These are phyloP conservation scores for Heterotilapia buettikoferi DNA, from an alignment of 2,113 vertebrate species.

Conservation along the genomic window DNA sequence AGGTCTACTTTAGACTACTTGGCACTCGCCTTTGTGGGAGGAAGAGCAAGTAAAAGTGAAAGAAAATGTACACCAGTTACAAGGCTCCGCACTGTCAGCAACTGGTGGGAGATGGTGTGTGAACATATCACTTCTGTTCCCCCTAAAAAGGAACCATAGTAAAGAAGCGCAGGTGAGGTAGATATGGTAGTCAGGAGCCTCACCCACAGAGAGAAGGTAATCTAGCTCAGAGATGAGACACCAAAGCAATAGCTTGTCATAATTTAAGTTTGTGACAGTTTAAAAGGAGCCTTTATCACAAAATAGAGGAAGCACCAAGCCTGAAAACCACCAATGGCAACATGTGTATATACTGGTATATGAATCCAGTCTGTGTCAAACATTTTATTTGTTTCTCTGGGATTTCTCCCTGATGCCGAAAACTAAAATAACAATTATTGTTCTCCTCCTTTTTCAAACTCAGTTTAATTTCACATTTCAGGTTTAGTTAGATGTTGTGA, in stretches of 20 bases:
- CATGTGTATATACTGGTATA: not conserved
- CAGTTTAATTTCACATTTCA: not conserved
- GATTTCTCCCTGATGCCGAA: rapidly evolving
- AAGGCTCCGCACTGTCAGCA: not conserved
- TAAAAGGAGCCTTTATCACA: not conserved
- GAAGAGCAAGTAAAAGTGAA: not conserved
- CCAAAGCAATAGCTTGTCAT: not conserved
- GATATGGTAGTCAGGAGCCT: not conserved
- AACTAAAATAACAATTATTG: not conserved
- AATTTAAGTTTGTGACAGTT: not conserved
- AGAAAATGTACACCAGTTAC: not conserved
- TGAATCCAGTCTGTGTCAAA: not conserved
- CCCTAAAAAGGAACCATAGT: not conserved
- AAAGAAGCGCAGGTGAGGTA: not conserved
- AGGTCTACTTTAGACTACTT: not conserved
- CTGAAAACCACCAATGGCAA: not conserved
- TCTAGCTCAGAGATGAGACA: not conserved
- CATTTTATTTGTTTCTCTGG: not conserved
- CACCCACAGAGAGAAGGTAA: not conserved
- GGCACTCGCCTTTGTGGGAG: not conserved
- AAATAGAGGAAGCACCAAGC: not conserved
- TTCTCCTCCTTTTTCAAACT: not conserved
- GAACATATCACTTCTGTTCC: not conserved
- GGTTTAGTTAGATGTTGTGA: not conserved
- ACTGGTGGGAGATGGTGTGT: not conserved